phyloP scores from a whole-genome alignment of 1,140 invertebrate species.

The Caerostris extrusa region DNA sequence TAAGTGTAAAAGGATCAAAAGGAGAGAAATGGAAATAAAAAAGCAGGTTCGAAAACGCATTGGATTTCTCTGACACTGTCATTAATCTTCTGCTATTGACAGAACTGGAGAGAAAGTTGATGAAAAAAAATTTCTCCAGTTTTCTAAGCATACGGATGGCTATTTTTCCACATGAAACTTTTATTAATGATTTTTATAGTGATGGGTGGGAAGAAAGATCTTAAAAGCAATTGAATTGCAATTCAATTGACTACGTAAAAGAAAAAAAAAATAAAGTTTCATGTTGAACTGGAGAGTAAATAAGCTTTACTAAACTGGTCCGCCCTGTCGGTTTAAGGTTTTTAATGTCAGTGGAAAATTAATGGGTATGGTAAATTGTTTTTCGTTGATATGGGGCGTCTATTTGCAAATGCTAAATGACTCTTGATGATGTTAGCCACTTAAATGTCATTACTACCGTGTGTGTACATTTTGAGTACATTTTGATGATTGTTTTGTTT shows the following conservation, averaged over 20 bases:
- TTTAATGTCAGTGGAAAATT: slow-evolving; percentile 11
- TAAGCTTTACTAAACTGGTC: not conserved
- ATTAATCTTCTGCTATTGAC: slow-evolving; percentile 58
- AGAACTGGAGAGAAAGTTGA: slow-evolving; percentile 29
- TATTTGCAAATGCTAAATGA: not conserved
- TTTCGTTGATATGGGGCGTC: not conserved
- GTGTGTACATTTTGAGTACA: not conserved
- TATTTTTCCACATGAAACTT: slow-evolving; percentile 39
- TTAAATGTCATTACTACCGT: not conserved
- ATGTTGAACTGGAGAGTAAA: not conserved
- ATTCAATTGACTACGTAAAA: slow-evolving; percentile 28
- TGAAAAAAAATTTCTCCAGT: not conserved
- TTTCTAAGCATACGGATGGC: not conserved
- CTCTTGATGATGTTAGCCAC: slow-evolving; percentile 4
- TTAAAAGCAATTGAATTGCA: slow-evolving; percentile 29
- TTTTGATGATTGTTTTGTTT: not conserved
- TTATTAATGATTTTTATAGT: slow-evolving; percentile 43
- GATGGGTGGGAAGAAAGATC: slow-evolving; percentile 19
- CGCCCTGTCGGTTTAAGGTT: slow-evolving; percentile 19
- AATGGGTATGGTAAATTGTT: slow-evolving; percentile 8
- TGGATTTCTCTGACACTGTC: not conserved
- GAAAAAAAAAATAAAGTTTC: not conserved
- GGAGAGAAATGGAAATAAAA: not conserved
- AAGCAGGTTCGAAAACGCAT: not conserved
- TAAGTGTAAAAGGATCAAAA: slow-evolving; percentile 24